Percentiles rank a stretch among this genome's conserved stretches.
These are phyloP conservation scores for Steinernema hermaphroditum DNA, from an alignment of 2,888 invertebrate species.

Conservation along the genomic window DNA sequence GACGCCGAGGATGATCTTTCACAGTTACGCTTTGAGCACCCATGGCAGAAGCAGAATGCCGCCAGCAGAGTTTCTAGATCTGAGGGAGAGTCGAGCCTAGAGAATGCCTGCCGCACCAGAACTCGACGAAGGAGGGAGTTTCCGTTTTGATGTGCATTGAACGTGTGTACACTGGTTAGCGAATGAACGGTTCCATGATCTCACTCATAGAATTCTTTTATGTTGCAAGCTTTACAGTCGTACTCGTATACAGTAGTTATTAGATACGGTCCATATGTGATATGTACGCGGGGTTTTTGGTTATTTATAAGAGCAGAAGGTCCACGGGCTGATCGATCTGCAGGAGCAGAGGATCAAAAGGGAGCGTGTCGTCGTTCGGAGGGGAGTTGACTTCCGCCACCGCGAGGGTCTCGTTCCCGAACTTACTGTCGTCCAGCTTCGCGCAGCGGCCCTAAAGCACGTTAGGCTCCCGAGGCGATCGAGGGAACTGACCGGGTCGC, in stretches of 20 bases:
- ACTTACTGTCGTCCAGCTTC: slow-evolving; percentile 49
- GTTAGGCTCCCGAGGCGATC: not conserved
- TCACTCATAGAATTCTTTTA: not conserved
- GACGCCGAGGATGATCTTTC: too few species aligned
- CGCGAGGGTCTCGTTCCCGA: slow-evolving; percentile 36
- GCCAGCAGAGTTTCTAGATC: too few species aligned
- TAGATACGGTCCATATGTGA: slow-evolving; percentile 8
- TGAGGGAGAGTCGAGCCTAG: too few species aligned
- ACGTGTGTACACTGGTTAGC: too few species aligned
- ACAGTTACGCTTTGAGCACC: too few species aligned
- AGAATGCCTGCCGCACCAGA: too few species aligned
- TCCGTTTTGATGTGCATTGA: too few species aligned
- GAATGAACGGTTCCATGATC: too few species aligned
- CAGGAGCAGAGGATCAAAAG: not conserved
- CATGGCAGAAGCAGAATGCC: too few species aligned
- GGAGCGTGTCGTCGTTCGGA: too few species aligned
- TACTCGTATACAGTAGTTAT: slow-evolving; percentile 25
- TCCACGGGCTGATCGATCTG: slow-evolving; percentile 8
- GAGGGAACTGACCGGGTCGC: slow-evolving; percentile 49
- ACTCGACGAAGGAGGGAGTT: too few species aligned
- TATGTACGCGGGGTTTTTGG: slow-evolving; percentile 8
- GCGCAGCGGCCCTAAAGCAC: slow-evolving; percentile 47
- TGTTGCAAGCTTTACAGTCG: not conserved
- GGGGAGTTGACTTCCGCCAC: too few species aligned
- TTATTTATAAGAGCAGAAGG: slow-evolving; percentile 7